A percentile compares a stretch with the other conserved stretches of the same genome.
phyloP scores from a whole-genome alignment of 2,888 invertebrate species.

The Nemurella pictetii region DNA sequence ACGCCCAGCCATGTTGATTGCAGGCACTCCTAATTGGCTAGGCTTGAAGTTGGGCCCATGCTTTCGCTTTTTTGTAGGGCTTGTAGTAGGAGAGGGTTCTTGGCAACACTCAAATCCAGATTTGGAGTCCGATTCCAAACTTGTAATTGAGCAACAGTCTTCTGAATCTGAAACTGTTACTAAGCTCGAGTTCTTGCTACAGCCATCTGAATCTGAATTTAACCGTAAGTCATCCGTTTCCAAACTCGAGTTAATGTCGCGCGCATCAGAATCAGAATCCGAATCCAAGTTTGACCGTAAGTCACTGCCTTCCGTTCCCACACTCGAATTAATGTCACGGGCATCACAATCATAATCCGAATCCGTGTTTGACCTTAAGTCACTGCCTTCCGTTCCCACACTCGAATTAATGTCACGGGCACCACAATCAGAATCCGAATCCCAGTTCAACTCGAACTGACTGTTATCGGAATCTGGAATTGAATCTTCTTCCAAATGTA shows the following conservation, averaged over 20 bases:
- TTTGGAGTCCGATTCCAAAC: background rate
- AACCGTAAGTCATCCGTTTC: background rate
- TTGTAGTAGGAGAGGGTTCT: no score
- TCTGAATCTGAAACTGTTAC: background rate
- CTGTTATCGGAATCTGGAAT: background rate
- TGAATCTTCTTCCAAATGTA: no score
- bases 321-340: background rate
- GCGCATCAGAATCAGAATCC: background rate
- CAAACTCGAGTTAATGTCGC: background rate
- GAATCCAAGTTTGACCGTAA: background rate
- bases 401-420: background rate
- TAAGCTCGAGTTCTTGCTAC: background rate
- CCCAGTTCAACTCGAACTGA: background rate
- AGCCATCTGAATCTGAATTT: background rate
- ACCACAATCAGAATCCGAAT: background rate
- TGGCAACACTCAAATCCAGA: no score
- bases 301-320: background rate
- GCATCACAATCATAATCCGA: background rate
- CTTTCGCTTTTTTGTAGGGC: no score
- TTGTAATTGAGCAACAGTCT: background rate
- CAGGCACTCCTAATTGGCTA: no score
- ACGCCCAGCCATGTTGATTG: no score
- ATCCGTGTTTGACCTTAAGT: background rate
- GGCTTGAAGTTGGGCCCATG: no score
- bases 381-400: background rate